phyloP scores from a whole-genome alignment of 2,113 vertebrate genomes.

The Leucosticte australis region DNA sequence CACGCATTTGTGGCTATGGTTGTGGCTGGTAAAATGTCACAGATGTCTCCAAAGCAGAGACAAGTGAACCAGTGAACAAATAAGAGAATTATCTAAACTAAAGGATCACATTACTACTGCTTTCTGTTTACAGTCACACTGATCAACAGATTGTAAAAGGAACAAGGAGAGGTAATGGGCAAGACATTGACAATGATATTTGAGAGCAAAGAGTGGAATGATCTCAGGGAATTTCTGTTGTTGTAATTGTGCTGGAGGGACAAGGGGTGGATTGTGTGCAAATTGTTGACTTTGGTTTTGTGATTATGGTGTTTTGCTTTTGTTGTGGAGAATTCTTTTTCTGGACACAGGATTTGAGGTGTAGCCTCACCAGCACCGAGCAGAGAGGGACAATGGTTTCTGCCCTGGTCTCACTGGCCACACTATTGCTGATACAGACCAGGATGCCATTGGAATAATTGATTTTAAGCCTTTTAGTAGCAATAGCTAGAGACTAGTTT shows the following conservation, averaged over 20 bases:
- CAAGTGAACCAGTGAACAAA: neutral
- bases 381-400: too few relatives aligned
- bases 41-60: neutral
- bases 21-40: neutral
- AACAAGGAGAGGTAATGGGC: neutral
- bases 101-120: neutral
- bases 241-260: neutral
- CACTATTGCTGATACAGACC: neutral
- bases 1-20: neutral
- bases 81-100: neutral
- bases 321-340: neutral
- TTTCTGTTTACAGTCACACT: neutral
- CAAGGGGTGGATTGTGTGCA: neutral
- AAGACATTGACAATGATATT: neutral
- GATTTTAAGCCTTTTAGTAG: neutral
- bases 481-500: neutral
- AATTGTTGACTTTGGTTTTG: neutral
- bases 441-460: neutral
- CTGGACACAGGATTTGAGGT: neutral
- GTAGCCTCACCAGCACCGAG: rapidly evolving
- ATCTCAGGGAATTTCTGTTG: neutral
- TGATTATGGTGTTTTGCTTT: neutral
- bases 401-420: neutral
- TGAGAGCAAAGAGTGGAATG: neutral
- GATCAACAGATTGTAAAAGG: neutral